phyloP scores from a whole-genome alignment of 2,113 vertebrate genomes.

The Apteryx owenii region DNA sequence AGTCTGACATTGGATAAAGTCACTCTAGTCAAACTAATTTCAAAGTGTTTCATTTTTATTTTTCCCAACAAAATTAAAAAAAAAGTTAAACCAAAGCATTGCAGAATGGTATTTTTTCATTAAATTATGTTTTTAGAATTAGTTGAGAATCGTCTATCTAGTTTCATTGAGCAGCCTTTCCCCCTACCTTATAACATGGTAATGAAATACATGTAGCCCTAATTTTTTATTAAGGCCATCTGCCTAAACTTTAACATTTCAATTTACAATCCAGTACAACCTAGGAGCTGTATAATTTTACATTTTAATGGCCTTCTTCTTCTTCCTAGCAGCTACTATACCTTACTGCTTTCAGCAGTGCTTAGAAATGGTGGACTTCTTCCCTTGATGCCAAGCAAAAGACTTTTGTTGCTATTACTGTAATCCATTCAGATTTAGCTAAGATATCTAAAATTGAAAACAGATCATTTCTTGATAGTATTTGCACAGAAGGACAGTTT shows the following conservation, averaged over 20 bases:
- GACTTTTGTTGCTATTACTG: background rate
- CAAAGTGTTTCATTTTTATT: background rate
- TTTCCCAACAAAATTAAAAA: background rate
- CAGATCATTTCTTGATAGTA: background rate
- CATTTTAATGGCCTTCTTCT: background rate
- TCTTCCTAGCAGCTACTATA: background rate
- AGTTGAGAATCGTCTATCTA: background rate
- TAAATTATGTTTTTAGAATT: background rate
- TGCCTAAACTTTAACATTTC: background rate
- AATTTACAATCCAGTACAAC: background rate
- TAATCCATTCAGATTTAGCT: background rate
- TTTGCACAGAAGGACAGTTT: background rate
- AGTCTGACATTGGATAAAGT: background rate
- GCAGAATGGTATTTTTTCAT: background rate
- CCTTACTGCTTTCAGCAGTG: background rate
- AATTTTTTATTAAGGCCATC: background rate
- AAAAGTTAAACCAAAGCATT: background rate
- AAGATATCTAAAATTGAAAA: background rate
- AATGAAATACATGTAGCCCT: background rate
- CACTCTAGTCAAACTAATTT: background rate
- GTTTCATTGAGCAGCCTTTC: background rate
- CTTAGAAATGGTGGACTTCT: background rate
- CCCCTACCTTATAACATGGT: background rate
- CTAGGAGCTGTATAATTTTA: background rate
- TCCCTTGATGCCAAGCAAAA: background rate